These are phyloP conservation scores for Enteromius fasciolatus DNA, from an alignment of 2,797 vertebrate species.

Conservation along the genomic window DNA sequence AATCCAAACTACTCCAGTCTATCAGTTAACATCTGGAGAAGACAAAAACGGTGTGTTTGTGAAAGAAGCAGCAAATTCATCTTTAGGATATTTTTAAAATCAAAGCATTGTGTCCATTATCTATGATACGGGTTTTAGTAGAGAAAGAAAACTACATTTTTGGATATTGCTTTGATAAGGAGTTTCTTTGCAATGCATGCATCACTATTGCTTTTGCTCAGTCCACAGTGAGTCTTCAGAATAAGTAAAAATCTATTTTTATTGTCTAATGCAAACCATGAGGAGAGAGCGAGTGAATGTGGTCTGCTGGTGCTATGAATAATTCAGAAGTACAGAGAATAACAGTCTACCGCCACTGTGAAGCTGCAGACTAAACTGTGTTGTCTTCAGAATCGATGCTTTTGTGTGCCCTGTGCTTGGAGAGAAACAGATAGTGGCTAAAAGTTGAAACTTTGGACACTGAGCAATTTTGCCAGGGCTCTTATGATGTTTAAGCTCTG, in stretches of 20 bases:
- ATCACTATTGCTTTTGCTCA: background rate
- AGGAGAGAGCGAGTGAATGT: slow-evolving; percentile 1
- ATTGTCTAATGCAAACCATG: background rate
- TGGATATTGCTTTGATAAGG: background rate
- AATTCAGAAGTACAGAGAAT: slow-evolving; percentile 45
- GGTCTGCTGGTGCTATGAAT: slow-evolving; percentile 41
- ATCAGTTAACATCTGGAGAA: background rate
- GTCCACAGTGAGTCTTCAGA: background rate
- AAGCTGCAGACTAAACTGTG: background rate
- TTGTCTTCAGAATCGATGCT: background rate
- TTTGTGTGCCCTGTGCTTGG: background rate
- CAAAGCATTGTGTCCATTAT: background rate
- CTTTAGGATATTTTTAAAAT: background rate
- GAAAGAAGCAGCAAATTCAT: background rate
- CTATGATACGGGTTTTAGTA: background rate
- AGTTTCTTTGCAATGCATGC: background rate
- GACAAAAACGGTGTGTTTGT: background rate
- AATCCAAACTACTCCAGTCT: background rate
- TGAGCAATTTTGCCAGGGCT: background rate
- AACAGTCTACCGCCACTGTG: slow-evolving; percentile 13
- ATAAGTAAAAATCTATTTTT: background rate
- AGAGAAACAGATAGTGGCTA: background rate
- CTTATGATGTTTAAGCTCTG: background rate
- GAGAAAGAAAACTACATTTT: background rate
- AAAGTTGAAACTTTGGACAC: background rate